phyloP scores from a whole-genome alignment of 2,797 vertebrate species.

The Lacerta bilineata region DNA sequence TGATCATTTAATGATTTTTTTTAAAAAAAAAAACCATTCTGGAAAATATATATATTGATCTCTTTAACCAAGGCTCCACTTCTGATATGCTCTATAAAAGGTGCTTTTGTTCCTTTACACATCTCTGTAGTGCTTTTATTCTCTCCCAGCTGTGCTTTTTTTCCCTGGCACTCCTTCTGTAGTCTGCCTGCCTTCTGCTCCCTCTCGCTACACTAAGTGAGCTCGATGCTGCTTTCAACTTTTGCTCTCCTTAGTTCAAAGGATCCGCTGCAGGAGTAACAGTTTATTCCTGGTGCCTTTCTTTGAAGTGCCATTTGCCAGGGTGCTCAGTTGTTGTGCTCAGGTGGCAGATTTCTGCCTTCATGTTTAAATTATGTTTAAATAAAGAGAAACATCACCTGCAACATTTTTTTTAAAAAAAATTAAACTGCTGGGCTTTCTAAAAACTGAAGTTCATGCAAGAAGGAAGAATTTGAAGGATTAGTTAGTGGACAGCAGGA shows the following conservation, averaged over 20 bases:
- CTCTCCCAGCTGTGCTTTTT: not conserved
- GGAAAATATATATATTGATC: not conserved
- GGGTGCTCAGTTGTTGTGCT: not conserved
- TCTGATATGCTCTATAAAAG: conserved; percentile 7
- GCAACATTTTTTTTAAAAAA: not conserved
- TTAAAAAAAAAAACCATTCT: not conserved
- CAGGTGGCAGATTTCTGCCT: conserved; percentile 2
- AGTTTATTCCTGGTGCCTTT: conserved; percentile 30
- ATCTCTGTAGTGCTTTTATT: conserved; percentile 16
- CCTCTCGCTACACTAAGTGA: conserved; percentile 8
- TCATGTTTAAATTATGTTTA: conserved; percentile 32
- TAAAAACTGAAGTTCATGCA: not conserved
- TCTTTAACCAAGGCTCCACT: not conserved
- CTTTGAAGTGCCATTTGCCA: conserved; percentile 46
- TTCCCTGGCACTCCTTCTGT: conserved; percentile 15
- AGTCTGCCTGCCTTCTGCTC: not conserved
- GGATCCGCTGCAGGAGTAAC: not conserved
- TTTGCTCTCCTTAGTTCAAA: conserved; percentile 41
- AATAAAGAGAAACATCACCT: conserved; percentile 28
- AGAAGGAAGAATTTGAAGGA: not conserved
- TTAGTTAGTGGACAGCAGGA: not conserved
- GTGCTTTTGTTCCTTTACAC: conserved; percentile 15
- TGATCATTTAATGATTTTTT: not conserved
- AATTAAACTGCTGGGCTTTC: not conserved
- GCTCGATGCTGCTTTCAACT: conserved; percentile 32